Evolutionary conservation across 2,888 invertebrate genomes (phyloP).

Genomic region (Conistra vaccinii): DNA sequence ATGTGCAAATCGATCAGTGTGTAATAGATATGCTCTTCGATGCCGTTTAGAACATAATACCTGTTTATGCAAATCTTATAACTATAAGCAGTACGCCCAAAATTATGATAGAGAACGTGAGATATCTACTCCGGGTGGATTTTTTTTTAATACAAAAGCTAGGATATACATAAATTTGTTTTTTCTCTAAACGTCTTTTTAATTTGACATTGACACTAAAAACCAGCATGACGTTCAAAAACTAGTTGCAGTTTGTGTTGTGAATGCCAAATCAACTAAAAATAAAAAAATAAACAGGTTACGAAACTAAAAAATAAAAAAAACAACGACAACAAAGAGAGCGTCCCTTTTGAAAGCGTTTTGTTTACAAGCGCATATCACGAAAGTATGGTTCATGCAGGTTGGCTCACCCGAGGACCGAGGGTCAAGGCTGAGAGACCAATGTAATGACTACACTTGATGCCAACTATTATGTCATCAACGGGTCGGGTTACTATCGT

Average conservation of each 20-base stretch:
- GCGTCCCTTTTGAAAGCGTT: conserved; percentile 61
- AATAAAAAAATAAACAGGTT: conserved; percentile 39
- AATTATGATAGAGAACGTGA: neutral
- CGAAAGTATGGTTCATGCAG: conserved; percentile 70
- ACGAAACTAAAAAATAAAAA: conserved; percentile 37
- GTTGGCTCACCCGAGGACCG: conserved; percentile 80
- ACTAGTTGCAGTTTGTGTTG: conserved; percentile 23
- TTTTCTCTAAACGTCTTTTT: neutral
- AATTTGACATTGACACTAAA: conserved; percentile 19
- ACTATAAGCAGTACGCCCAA: neutral
- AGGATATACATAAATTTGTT: fast-evolving
- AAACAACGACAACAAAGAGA: conserved; percentile 45
- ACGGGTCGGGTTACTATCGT: conserved; percentile 55
- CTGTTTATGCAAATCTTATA: conserved; percentile 6
- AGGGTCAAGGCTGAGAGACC: conserved; percentile 79
- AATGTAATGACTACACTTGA: conserved; percentile 73
- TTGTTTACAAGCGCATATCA: conserved; percentile 72
- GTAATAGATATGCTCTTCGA: neutral
- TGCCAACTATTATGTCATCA: conserved; percentile 74
- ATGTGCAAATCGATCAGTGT: neutral
- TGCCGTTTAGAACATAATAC: neutral
- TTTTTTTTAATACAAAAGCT: neutral
- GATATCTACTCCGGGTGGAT: no score
- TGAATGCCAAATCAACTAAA: conserved; percentile 23
- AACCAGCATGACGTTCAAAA: conserved; percentile 20